These are phyloP conservation scores for Dermolepida albohirtum DNA, from an alignment of 2,888 invertebrate species.

Conservation along the genomic window DNA sequence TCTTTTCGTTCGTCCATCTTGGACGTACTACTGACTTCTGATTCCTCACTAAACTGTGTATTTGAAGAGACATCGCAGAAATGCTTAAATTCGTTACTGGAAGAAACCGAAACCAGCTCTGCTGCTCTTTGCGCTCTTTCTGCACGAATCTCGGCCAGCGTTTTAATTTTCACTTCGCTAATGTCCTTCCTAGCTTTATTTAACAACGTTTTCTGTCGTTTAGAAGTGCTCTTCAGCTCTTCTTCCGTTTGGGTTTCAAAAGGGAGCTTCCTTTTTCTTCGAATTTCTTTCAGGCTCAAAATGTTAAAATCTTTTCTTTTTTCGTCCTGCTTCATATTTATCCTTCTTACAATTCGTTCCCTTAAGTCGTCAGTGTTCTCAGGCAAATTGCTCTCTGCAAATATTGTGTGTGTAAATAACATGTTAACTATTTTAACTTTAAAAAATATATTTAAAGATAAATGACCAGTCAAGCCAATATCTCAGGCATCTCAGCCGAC, in stretches of 20 bases:
- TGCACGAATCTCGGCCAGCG: conserved; percentile 63
- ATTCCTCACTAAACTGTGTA: conserved; percentile 44
- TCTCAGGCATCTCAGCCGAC: too few relatives aligned
- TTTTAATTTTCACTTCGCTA: conserved; percentile 62
- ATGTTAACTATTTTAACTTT: too few relatives aligned
- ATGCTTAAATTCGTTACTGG: conserved; percentile 40
- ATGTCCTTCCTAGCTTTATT: conserved; percentile 45
- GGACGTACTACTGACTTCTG: conserved; percentile 58
- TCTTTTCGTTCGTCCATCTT: conserved; percentile 29
- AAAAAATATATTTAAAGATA: too few relatives aligned
- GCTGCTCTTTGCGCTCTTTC: conserved; percentile 51
- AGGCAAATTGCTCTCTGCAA: conserved; percentile 24
- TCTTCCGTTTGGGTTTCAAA: conserved; percentile 41
- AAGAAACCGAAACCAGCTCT: conserved; percentile 41
- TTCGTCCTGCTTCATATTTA: conserved; percentile 49
- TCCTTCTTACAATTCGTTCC: conserved; percentile 55
- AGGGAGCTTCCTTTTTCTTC: conserved; percentile 46
- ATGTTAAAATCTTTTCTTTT: conserved; percentile 33
- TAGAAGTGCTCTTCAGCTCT: conserved; percentile 32
- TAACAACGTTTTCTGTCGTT: conserved; percentile 41
- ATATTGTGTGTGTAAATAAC: too few relatives aligned
- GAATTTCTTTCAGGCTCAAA: conserved; percentile 68
- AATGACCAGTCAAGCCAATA: too few relatives aligned
- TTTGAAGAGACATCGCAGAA: conserved; percentile 8
- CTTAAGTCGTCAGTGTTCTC: conserved; percentile 54